Base-by-base conservation (phyloP, 2,113 vertebrate species). In the Cyanoderma ruficeps region DNA sequence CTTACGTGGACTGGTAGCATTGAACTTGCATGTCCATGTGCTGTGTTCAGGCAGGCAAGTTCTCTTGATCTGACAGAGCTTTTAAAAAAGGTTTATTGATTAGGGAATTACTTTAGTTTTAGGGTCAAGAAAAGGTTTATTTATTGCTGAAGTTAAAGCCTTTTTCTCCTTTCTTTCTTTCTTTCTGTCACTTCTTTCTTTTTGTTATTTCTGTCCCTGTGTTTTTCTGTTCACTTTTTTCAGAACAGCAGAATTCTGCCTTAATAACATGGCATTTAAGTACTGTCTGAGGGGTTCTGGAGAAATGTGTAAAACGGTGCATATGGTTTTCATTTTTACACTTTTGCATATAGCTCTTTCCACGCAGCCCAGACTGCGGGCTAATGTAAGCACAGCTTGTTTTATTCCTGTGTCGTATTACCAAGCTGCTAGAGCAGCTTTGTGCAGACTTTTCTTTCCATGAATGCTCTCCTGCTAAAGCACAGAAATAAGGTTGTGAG, bases 301-400 rank as follows among this genome's bases (percentile, higher is more conserved):
- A 89, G 92, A 94, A 87, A 96, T 42, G 76, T 79, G 96, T 41
- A 78, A 91, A 92, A 74, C 8, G 0, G 30, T 94, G 92, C 97
- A 97, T 97, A 97, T 98, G 98, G 97, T 97, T 98, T 97, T 83
- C 23, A 18, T 97, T 98, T 97, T 96, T 92, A 75, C 78, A 88
- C 90, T 92, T 94, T 96, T 91, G 93, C 95, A 90, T 95, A 89
- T 92, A 96, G 96, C 94, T 96, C 93, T 97, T 95, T 95, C 94
- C 93, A 30, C 24, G 12, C 76, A 55, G 39, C 90, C 96, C 95
- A 78, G 96, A 94, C 96, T 96, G 74, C 2, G 6, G 87, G 88
- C 95, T 98, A 96, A 98, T 91, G 89, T 96, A 97, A 95, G 96
- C 96, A 96, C 87, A 93, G 92, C 95, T 96, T 97, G 94, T 89